Evolutionary conservation across 1,140 invertebrate species (phyloP), one percentile per base, ranked within the genome.

Genomic region (Mactra quadrangularis): DNA sequence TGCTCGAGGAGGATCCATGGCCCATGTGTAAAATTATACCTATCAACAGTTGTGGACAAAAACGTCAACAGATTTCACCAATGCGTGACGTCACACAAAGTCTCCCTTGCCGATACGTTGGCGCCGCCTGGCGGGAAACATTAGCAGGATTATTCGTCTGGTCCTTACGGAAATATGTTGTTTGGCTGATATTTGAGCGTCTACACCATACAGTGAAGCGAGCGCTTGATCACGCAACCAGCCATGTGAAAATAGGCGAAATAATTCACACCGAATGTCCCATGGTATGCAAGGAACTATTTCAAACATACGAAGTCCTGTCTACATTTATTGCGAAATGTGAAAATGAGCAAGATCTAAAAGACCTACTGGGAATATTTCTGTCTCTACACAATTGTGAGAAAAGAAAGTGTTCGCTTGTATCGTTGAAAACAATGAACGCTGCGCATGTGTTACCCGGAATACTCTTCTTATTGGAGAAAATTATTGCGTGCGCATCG

Each of bases 1-100:
- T 87, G 82, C 47, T 87, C 7, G 86, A 87, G 41, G 86, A 87
- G 29, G 86, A 87, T 50, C 86, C 86, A 3, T 87, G 86, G 86
- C 86, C 86, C 0, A 74, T 86, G 52, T 86, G 84, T 60, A 81
- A 86, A 55, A 79, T 87, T 3, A 81, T 85, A 3, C 76, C 86
- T 0, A 62, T 85, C 15, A 81, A 83, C 41, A 85, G 83, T 70
- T 25, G 47, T 27, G 82, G 82, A 3, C 52, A 79, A n/a, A 78
- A 83, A 55, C 82, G 74, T 33, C 82, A 84, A 4, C 25, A 52
- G 3, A 81, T 85, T 9, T 59, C 83, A 31, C 38, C 76, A 1
- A 35, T 52, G 4, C 52, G 75, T 45, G 82, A 86, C n/a, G 45
- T 77, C 41, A 47, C 59, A 19, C 38, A 52, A 1, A 66, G 75